These are phyloP conservation scores for Drosophila insularis DNA, from an alignment of 1,140 invertebrate genomes.

Conservation along the genomic window DNA sequence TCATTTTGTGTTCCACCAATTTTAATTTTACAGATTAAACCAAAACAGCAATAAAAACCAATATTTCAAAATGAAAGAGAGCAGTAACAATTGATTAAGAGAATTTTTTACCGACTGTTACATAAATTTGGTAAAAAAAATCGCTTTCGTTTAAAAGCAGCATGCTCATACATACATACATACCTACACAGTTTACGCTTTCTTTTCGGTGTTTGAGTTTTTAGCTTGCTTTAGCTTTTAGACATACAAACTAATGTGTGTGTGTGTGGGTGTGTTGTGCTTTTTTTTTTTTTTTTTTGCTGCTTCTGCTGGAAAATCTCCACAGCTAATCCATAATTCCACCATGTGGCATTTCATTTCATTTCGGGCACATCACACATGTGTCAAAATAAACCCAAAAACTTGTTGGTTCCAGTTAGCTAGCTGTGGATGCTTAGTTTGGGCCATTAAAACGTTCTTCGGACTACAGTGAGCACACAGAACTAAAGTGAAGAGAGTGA, in stretches of 20 bases:
- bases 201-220: not conserved
- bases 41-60: no score
- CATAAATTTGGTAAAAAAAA: not conserved
- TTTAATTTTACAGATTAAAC: no score
- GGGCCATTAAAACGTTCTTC: constrained; percentile 15
- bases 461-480: constrained; percentile 8
- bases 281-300: not conserved
- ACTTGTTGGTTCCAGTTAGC: constrained; percentile 6
- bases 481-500: constrained; percentile 1
- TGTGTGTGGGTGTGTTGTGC: not conserved
- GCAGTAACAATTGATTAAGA: no score
- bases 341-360: constrained; percentile 24
- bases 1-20: no score
- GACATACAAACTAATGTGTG: not conserved
- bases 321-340: constrained; percentile 20
- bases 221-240: not conserved
- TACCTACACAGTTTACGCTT: not conserved
- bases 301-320: not conserved
- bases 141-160: not conserved
- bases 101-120: no score
- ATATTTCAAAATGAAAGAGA: no score
- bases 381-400: constrained; percentile 22
- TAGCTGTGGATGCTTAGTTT: constrained; percentile 12
- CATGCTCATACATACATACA: not conserved
- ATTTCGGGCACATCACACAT: constrained; percentile 4